A percentile compares a stretch with the other conserved stretches of the same genome.
Evolutionary conservation across 2,888 invertebrate genomes (phyloP).

Genomic region (Ormyrus pomaceus): DNA sequence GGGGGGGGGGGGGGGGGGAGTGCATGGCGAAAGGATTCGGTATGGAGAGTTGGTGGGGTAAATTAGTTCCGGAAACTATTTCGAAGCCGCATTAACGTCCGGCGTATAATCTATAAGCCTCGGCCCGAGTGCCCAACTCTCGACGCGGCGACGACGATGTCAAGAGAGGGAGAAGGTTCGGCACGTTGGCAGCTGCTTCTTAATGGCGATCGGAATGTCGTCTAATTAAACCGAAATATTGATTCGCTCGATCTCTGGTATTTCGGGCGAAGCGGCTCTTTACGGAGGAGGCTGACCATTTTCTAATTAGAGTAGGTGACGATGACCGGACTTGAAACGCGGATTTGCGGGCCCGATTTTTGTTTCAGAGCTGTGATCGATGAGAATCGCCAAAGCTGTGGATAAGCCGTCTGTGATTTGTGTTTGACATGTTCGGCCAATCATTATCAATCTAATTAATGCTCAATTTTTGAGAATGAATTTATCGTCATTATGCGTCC

Average conservation of each 20-base stretch:
- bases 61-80: conserved; percentile 70
- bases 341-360: conserved; percentile 4
- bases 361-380: neutral
- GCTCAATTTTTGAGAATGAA: no score
- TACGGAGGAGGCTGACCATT: conserved; percentile 3
- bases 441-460: no score
- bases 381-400: no score
- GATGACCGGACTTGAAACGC: neutral
- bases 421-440: no score
- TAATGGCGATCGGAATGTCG: conserved; percentile 62
- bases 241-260: conserved; percentile 50
- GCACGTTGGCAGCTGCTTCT: conserved; percentile 56
- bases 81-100: conserved; percentile 65
- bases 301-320: conserved; percentile 46
- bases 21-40: no score
- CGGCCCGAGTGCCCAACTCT: conserved; percentile 24
- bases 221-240: conserved; percentile 66
- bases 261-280: neutral
- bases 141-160: neutral
- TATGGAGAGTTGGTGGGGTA: conserved; percentile 51
- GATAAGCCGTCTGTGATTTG: no score
- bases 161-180: conserved; percentile 30
- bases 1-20: neutral
- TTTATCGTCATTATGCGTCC: no score
- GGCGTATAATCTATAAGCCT: conserved; percentile 46